Conservation (phyloP, 2,797 vertebrate genomes). For the Acomys russatus region DNA sequence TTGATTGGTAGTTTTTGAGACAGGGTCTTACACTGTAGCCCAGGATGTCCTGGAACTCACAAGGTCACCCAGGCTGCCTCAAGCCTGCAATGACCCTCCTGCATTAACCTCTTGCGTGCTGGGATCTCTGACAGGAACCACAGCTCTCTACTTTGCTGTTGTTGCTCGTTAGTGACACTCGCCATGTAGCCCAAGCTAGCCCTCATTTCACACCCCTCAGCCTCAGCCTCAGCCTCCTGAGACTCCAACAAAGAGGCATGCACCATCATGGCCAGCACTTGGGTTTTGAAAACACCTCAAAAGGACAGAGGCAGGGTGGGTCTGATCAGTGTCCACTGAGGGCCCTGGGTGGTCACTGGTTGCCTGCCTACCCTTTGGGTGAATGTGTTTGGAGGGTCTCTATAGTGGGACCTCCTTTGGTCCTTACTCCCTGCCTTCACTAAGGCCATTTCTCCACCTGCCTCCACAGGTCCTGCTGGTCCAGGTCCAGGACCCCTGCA, state of each 20-base stretch:
- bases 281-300: neutral
- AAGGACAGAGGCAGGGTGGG: neutral
- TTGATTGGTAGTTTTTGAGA: neutral
- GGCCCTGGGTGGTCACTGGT: neutral
- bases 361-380: neutral
- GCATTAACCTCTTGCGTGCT: neutral
- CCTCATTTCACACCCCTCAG: neutral
- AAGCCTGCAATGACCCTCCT: neutral
- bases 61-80: neutral
- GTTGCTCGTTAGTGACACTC: neutral
- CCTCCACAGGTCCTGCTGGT: neutral
- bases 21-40: neutral
- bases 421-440: neutral
- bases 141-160: too few species aligned
- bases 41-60: neutral
- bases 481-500: neutral
- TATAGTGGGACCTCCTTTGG: neutral
- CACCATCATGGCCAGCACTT: too few species aligned
- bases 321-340: neutral
- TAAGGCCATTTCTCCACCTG: neutral
- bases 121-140: neutral
- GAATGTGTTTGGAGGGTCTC: neutral
- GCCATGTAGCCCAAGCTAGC: neutral
- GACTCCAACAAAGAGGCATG: neutral
- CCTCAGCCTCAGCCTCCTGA: too few species aligned